Conservation (phyloP, 1,140 invertebrate species). For the Glossosoma conforme region DNA sequence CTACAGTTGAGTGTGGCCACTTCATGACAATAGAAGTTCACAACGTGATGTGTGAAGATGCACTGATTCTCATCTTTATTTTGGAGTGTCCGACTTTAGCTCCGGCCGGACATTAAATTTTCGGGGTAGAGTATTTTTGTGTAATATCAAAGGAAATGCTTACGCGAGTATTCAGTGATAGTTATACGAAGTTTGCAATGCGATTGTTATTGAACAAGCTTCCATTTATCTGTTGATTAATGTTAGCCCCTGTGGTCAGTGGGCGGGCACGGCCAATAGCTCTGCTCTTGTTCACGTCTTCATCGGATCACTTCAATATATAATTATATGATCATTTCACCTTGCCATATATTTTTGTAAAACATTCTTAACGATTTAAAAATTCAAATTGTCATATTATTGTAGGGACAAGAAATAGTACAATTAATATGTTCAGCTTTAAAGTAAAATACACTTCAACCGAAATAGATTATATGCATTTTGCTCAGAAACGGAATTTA, state of each 20-base stretch:
- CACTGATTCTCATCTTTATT: slow-evolving; percentile 17
- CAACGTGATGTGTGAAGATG: slow-evolving; percentile 25
- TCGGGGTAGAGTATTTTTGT: slow-evolving; percentile 1
- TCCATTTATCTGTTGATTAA: too few relatives aligned
- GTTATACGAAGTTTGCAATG: slow-evolving; percentile 17
- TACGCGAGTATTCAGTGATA: slow-evolving; percentile 7
- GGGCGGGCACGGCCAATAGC: too few relatives aligned
- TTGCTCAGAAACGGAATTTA: slow-evolving; percentile 17
- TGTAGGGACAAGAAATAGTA: slow-evolving; percentile 24
- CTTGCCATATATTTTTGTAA: slow-evolving; percentile 31
- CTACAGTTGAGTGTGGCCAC: slow-evolving; percentile 27
- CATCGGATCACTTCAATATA: too few relatives aligned
- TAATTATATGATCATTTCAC: too few relatives aligned
- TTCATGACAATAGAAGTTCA: slow-evolving; percentile 31
- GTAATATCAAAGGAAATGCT: slow-evolving; percentile 14
- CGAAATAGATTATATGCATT: slow-evolving; percentile 4
- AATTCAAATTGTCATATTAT: slow-evolving; percentile 10
- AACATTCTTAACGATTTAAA: slow-evolving; percentile 18
- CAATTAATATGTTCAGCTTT: slow-evolving; percentile 28
- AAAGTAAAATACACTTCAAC: slow-evolving; percentile 13
- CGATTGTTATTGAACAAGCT: slow-evolving; percentile 24
- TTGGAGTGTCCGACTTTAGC: not conserved
- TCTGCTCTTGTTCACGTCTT: too few relatives aligned
- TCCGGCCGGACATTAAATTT: not conserved
- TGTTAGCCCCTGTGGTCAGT: too few relatives aligned